Base-by-base conservation (phyloP, 2,888 invertebrate genomes). In the Hyposoter didymator region DNA sequence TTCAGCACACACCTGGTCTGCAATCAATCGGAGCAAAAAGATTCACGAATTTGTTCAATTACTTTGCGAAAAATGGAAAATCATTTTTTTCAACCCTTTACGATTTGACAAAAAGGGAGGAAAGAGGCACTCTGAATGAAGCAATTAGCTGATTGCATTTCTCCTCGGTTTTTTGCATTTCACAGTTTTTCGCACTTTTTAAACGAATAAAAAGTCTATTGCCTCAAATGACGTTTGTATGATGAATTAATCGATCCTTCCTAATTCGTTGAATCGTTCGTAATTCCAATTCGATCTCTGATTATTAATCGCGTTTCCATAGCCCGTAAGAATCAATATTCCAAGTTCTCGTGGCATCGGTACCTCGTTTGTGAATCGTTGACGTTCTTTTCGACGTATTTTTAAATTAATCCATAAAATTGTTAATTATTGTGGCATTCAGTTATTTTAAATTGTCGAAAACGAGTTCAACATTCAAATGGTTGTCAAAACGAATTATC, bases 1-100 rank as follows among this genome's bases (percentile, higher is more conserved):
- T 75, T 75, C 45, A 75, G 35, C 45, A 49, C 72, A 35, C 52
- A 49, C 74, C 59, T 43, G 62, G 45, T n/a, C 39, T 8, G 39
- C 22, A 62, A 45, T 75, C 22, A 35, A 12, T 75, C 19, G 14
- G n/a, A 49, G 32, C 14, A n/a, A 75, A 45, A 43, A 49, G 17
- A 19, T 22, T 49, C 19, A n/a, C 47, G 32, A 74, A 59, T 22
- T 52, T 72, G 35, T 49, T 49, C 7, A 22, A 45, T 47, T 35
- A 35, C n/a, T 35, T 35, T 19, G 32, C 52, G 0, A 39, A n/a
- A n/a, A 35, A n/a, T 47, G 39, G 1, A 39, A 39, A 67, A 67
- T 67, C 45, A 10, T 19, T 49, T 45, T 69, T 45, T 47, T 22
- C 22, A 19, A 6, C 52, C n/a, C 49, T 14, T 0, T 49, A 62